Base-by-base conservation (phyloP, 2,888 invertebrate genomes). In the Drosophila macrospina region DNA sequence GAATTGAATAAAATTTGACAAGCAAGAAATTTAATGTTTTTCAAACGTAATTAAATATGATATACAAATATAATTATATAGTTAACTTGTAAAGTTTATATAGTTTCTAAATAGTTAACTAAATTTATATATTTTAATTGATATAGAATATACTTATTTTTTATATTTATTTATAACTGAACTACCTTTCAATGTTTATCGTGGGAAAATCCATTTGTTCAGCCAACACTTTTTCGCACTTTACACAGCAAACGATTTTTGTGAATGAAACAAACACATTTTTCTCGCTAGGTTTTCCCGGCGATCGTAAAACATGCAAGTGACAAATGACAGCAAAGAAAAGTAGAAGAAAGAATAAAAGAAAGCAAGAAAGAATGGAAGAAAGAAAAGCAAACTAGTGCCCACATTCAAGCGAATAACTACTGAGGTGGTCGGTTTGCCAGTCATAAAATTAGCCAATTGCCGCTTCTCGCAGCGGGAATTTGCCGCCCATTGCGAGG, bases 361-460 rank as follows among this genome's bases (percentile, higher is more conserved):
- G 39, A 28, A 16, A 36, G 41, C 47, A 20, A 20, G 16, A 30
- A 32, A 41, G 44, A 28, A 11, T 20, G 20, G 20, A 20, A 20
- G 20, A 20, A 30, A 47, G n/a, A 16, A 48, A 37, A 41, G 15
- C 8, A 54, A 65, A 57, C 37, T 47, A 45, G 45, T 73, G 68
- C 57, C 67, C 73, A 50, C 39, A 39, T 67, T 56, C 59, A 54
- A 57, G n/a, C 48, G 55, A 74, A 80, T 69, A 80, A 70, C 83
- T 86, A 72, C 83, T 84, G 84, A 74, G 83, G 81, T 86, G 83
- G 74, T 83, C 88, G 88, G 83, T 83, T 78, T 39, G 54, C 51
- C 44, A 52, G 78, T 42, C 88, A 80, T 86, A 88, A 88, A 86
- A 57, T 52, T 55, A 28, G 13, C 16, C 15, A 59, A 57, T 30